These are phyloP conservation scores for Opisthocomus hoazin DNA, from an alignment of 2,113 vertebrate genomes.

Conservation along the genomic window DNA sequence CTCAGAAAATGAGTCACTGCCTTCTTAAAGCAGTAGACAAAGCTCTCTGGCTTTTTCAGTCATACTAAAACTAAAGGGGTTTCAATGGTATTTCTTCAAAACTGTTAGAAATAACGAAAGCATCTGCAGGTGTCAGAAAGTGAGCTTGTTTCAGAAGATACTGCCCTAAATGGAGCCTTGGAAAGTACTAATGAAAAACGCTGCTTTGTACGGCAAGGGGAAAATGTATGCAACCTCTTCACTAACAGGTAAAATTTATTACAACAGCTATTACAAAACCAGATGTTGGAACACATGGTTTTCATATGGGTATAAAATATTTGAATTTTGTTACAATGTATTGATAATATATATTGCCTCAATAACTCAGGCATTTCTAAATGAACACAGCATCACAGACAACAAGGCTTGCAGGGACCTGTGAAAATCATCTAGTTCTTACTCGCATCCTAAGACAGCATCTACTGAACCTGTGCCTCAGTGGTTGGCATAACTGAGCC, in stretches of 20 bases:
- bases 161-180: neutral
- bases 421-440: neutral
- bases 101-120: neutral
- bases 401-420: neutral
- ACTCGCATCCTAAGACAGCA: neutral
- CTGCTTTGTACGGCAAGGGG: neutral
- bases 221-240: neutral
- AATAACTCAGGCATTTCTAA: neutral
- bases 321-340: neutral
- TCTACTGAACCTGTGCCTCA: neutral
- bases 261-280: neutral
- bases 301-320: neutral
- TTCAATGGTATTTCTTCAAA: neutral
- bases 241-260: constrained; percentile 1
- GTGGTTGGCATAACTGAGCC: neutral
- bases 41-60: neutral
- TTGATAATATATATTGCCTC: neutral
- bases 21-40: neutral
- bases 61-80: neutral
- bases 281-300: neutral
- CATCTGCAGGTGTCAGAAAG: neutral
- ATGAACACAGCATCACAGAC: neutral
- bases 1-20: neutral
- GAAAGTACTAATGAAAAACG: neutral
- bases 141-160: neutral